These are phyloP conservation scores for Misgurnus anguillicaudatus DNA, from an alignment of 2,113 vertebrate species.

Conservation along the genomic window DNA sequence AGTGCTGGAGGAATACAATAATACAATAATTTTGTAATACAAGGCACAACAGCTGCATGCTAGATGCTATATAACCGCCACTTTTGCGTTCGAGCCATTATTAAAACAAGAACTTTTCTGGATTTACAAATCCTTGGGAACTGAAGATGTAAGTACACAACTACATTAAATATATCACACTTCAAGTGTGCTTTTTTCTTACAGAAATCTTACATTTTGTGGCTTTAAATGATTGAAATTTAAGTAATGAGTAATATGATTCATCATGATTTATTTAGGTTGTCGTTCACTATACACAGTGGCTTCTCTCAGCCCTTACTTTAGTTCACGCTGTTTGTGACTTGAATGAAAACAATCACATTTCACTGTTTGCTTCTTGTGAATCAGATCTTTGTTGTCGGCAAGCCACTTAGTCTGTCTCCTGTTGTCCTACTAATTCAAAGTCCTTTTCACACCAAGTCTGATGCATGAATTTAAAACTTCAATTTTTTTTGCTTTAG, in stretches of 20 bases:
- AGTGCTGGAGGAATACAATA: too few relatives aligned
- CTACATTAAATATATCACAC: too few relatives aligned
- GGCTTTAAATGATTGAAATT: background rate
- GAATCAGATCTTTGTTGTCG: constrained; percentile 5
- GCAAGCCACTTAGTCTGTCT: background rate
- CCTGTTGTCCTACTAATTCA: background rate
- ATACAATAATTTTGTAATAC: too few relatives aligned
- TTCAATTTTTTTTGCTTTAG: too few relatives aligned
- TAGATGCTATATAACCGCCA: too few relatives aligned
- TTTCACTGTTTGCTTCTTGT: constrained; percentile 7
- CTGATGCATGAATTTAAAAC: background rate
- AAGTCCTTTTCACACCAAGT: constrained; percentile 31
- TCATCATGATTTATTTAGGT: background rate
- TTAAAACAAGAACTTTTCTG: too few relatives aligned
- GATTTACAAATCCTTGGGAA: too few relatives aligned
- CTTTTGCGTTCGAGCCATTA: too few relatives aligned
- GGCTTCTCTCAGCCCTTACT: background rate
- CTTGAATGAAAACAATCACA: background rate
- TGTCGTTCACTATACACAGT: background rate
- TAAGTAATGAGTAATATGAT: background rate
- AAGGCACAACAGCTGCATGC: too few relatives aligned
- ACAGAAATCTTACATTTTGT: too few relatives aligned
- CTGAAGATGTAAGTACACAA: too few relatives aligned
- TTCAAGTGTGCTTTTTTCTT: too few relatives aligned
- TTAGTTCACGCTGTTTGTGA: background rate